Evolutionary conservation across 2,888 invertebrate species (phyloP), one percentile per base, ranked within the genome.

Genomic region (Tromatobia lineatoria): DNA sequence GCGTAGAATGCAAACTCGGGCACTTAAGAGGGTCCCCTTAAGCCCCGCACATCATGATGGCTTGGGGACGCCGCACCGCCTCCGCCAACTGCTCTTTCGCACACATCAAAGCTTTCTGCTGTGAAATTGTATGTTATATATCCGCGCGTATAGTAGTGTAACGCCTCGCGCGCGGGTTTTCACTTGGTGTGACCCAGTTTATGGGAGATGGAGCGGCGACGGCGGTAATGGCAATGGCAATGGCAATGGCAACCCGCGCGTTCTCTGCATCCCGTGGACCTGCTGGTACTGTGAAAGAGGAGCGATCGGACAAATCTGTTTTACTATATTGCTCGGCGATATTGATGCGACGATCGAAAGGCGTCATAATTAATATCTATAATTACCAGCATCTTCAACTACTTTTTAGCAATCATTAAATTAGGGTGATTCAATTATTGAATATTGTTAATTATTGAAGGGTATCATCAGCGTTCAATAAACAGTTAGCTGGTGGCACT

Each of bases 151-250:
- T 79, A 61, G 50, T 10, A 38, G 61, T 79, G 79, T 75, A 85
- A 85, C 75, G 78, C 75, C 71, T 71, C 79, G 67, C 70, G 79
- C 75, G 69, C 78, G 59, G 89, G 92, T 93, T 93, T 93, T 93
- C 93, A 93, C 93, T 93, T 93, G 92, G 90, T 88, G 77, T 90
- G 93, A 93, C 93, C 93, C 88, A 93, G 92, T 92, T 92, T 85
- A 87, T 88, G 88, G 64, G 71, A 78, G 85, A 75, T 82, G 64
- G 73, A 59, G 67, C 73, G 74, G 73, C 64, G 64, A 73, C 71
- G 64, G 57, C 66, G 71, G 78, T 61, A 77, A 83, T 76, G 69
- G n/a, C n/a, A n/a, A n/a, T n/a, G n/a, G 83, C 71, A 78, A 57
- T 76, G 54, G 70, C 75, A 75, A 80, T 73, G 73, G 64, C 20